Percentiles rank a stretch among this genome's conserved stretches.
phyloP scores from a whole-genome alignment of 2,113 vertebrate genomes.

The Sinosuthora webbiana region DNA sequence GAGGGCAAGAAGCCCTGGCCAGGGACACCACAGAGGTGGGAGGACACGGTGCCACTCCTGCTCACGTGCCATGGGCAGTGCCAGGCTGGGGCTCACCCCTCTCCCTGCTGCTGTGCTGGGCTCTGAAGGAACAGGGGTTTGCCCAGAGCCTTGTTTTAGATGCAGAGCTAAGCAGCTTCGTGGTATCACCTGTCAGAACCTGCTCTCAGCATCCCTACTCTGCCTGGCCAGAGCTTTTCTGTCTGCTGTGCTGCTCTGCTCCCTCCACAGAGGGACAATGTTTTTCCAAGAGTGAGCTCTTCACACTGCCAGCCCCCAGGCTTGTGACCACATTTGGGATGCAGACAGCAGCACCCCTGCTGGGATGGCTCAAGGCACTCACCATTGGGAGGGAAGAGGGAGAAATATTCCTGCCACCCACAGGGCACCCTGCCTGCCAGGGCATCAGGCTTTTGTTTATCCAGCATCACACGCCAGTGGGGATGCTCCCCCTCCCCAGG shows the following conservation, averaged over 20 bases:
- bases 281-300: neutral
- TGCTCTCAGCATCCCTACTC: neutral
- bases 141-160: neutral
- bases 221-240: neutral
- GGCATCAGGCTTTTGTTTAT: no score
- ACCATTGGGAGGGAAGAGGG: rapidly evolving
- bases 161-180: rapidly evolving
- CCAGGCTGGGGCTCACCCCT: rapidly evolving
- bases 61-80: rapidly evolving
- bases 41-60: rapidly evolving
- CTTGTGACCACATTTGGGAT: rapidly evolving
- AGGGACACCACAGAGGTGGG: rapidly evolving
- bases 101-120: rapidly evolving
- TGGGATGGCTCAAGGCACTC: rapidly evolving
- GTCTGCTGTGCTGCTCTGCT: rapidly evolving
- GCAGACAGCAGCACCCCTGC: neutral
- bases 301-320: rapidly evolving
- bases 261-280: rapidly evolving
- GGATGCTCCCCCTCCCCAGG: neutral
- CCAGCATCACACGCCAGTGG: neutral
- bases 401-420: neutral
- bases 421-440: neutral
- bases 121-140: neutral
- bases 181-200: rapidly evolving
- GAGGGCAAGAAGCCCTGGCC: neutral